These are phyloP conservation scores for Ischnus inquisitorius DNA, from an alignment of 2,888 invertebrate genomes.

Conservation along the genomic window DNA sequence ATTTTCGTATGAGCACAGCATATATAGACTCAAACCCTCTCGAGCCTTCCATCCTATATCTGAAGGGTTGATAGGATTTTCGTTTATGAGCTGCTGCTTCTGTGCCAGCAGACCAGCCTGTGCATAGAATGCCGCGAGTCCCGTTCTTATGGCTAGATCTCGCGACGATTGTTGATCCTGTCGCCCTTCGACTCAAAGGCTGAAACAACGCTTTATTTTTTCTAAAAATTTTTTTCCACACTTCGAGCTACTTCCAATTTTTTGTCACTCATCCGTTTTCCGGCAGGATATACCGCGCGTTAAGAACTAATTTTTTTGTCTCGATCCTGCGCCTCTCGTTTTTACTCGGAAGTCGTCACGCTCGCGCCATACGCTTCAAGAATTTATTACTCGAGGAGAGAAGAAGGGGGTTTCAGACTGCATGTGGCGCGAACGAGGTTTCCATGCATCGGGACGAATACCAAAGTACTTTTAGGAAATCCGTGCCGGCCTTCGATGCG, in stretches of 20 bases:
- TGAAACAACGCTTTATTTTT: slow-evolving; percentile 25
- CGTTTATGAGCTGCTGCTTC: slow-evolving; percentile 72
- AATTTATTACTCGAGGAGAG: slow-evolving; percentile 59
- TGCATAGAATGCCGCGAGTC: slow-evolving; percentile 16
- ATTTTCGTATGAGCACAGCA: slow-evolving; percentile 76
- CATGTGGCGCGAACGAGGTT: slow-evolving; percentile 53
- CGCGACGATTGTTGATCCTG: slow-evolving; percentile 40
- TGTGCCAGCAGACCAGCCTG: background rate
- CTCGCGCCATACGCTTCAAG: slow-evolving; percentile 47
- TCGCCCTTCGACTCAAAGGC: background rate
- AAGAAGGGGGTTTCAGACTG: background rate
- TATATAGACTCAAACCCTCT: slow-evolving; percentile 31
- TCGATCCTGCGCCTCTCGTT: slow-evolving; percentile 12
- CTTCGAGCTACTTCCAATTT: slow-evolving; percentile 16
- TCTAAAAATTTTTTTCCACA: background rate
- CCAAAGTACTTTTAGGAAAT: slow-evolving; percentile 67
- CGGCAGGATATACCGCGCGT: slow-evolving; percentile 34
- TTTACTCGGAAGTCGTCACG: slow-evolving; percentile 65
- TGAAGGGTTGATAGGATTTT: slow-evolving; percentile 78
- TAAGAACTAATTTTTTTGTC: slow-evolving; percentile 34
- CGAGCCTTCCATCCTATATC: slow-evolving; percentile 71
- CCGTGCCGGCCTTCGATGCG: slow-evolving; percentile 24
- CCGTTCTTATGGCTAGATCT: background rate
- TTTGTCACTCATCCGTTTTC: slow-evolving; percentile 34
- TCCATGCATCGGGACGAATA: slow-evolving; percentile 64